These are phyloP conservation scores for Phrynocephalus forsythii DNA, from an alignment of 2,797 vertebrate genomes.

Conservation along the genomic window DNA sequence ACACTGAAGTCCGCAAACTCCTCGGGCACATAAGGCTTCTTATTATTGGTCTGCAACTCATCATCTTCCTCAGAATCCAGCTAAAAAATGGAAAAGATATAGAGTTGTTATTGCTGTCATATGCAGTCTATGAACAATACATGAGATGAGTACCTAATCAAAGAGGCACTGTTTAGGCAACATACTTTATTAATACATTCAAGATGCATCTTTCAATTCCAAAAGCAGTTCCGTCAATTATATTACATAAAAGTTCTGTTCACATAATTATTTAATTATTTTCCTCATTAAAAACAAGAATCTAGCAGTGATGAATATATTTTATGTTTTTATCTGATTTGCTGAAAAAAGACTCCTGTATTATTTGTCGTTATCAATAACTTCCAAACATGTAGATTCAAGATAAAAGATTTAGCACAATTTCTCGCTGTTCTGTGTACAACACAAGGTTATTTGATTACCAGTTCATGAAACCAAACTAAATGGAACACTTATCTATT, in stretches of 20 bases:
- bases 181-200: neutral
- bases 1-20: constrained; percentile 98
- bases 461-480: neutral
- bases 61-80: constrained; percentile 97
- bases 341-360: neutral
- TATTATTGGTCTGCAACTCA: constrained; percentile 76
- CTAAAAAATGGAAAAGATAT: constrained; percentile 30
- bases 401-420: neutral
- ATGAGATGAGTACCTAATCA: neutral
- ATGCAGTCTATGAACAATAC: neutral
- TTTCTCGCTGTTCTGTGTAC: neutral
- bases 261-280: neutral
- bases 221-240: neutral
- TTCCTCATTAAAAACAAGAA: neutral
- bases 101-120: constrained; percentile 37
- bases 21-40: constrained; percentile 89
- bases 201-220: neutral
- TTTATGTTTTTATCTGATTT: neutral
- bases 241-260: neutral
- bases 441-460: neutral
- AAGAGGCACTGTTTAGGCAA: neutral
- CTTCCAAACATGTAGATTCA: neutral
- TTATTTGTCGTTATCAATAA: neutral
- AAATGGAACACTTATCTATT: neutral
- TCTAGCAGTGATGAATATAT: neutral